Percentiles rank a stretch among this genome's conserved stretches.
These are phyloP conservation scores for Trichopria drosophilae DNA, from an alignment of 2,888 invertebrate species.

Conservation along the genomic window DNA sequence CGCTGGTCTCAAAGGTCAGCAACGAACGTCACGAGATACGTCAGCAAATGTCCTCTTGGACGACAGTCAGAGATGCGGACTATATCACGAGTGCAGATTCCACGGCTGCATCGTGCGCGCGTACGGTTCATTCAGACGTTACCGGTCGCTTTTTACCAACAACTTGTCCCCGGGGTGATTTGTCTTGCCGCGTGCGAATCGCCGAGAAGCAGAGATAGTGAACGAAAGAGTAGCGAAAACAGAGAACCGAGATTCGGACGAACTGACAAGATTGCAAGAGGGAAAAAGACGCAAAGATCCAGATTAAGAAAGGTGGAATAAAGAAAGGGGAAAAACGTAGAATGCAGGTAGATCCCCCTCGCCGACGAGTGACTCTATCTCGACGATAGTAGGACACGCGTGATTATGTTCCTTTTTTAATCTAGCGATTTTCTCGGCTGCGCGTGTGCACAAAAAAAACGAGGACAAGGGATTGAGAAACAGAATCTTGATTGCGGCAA, in stretches of 20 bases:
- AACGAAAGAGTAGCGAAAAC: constrained; percentile 8
- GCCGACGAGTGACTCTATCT: constrained; percentile 53
- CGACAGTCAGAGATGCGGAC: no score
- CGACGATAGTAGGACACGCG: constrained; percentile 50
- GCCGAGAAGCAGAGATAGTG: constrained; percentile 4
- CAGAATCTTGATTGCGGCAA: no score
- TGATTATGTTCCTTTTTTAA: constrained; percentile 51
- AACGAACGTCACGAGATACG: no score
- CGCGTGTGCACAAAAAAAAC: no score
- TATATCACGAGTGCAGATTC: no score
- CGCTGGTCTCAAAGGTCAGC: no score
- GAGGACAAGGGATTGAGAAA: no score
- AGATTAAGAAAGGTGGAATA: not conserved
- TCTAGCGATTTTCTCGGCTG: no score
- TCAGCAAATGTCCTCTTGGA: no score
- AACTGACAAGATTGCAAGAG: no score
- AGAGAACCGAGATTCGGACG: no score
- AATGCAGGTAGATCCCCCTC: constrained; percentile 16
- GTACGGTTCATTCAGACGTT: constrained; percentile 18
- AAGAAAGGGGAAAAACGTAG: constrained; percentile 7
- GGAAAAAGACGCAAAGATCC: not conserved
- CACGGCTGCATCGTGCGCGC: no score
- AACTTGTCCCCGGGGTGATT: constrained; percentile 51
- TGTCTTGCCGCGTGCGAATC: constrained; percentile 35
- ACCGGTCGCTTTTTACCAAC: constrained; percentile 44